Base-by-base conservation (phyloP, 2,888 invertebrate genomes). In the Macrophya alboannulata region DNA sequence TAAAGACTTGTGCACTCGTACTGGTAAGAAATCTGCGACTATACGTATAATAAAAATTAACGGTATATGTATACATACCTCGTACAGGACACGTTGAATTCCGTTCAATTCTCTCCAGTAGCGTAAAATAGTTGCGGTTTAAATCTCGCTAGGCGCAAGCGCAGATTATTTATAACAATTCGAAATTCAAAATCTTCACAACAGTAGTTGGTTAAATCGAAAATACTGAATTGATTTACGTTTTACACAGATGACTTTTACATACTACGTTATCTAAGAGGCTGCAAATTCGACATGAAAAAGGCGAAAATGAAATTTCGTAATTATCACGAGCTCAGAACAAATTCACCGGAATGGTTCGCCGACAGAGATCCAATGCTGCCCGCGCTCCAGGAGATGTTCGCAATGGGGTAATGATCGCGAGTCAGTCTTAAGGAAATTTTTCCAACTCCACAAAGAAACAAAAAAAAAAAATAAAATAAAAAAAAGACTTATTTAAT, bases 311-410 rank as follows among this genome's bases (percentile, higher is more conserved):
- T 89, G 81, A 96, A 96, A 91, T 90, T 96, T 8, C 92, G 90
- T 86, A 95, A 95, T 92, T 96, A 95, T 90, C 95, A 95, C 89
- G 92, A 92, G 72, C 95, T 96, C 94, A 94, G 95, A 85, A 91
- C 93, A 0, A 94, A 94, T 85, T 90, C 95, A 48, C 94, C 95
- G 0, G 95, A 96, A 90, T 96, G 96, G 96, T 96, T 95, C 90
- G 86, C 90, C 37, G 94, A 95, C 87, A 94, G 96, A 86, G 94
- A 96, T 93, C 96, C 96, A 0, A 91, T 92, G 62, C 89, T 95
- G 37, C 94, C 95, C 4, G 94, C 95, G 91, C 91, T 96, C 21
- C 94, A 95, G 88, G 95, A 95, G 86, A 91, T 96, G 10, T 92
- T 96, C 0, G 91, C 94, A 62, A 87, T 96, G 6, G 96, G 96